These are phyloP conservation scores for Aselliscus stoliczkanus DNA, from an alignment of 2,797 vertebrate genomes.

Conservation along the genomic window DNA sequence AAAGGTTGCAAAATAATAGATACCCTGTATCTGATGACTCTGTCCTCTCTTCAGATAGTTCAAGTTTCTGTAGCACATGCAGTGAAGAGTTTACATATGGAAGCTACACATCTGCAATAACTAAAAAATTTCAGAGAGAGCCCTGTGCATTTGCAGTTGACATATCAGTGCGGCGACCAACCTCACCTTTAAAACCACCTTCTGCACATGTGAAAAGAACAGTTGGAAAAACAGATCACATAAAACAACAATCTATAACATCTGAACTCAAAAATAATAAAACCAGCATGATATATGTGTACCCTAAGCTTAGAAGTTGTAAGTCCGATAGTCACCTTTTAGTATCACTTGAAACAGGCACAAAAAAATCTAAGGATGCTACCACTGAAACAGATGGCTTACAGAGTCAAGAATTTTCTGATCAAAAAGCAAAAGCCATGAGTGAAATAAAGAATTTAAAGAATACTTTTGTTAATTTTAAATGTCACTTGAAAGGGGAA, in stretches of 20 bases:
- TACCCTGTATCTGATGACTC: constrained; percentile 58
- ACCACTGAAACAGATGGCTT: constrained; percentile 60
- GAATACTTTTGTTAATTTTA: constrained; percentile 71
- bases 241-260: not conserved
- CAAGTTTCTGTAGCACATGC: constrained; percentile 73
- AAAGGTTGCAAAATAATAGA: constrained; percentile 38
- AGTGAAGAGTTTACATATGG: constrained; percentile 62
- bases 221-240: not conserved
- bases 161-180: not conserved
- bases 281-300: not conserved
- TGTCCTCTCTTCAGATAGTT: constrained; percentile 68
- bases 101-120: not conserved
- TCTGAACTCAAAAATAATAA: constrained; percentile 4
- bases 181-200: constrained; percentile 28
- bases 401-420: not conserved
- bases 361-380: constrained; percentile 59
- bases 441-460: constrained; percentile 59
- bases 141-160: constrained; percentile 25
- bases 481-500: constrained; percentile 68
- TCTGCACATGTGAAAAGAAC: constrained; percentile 16
- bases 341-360: not conserved
- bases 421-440: constrained; percentile 37
- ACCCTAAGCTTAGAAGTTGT: constrained; percentile 6
- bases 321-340: constrained; percentile 68
- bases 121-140: constrained; percentile 36